These are phyloP conservation scores for Pseudomyrmex dendroicus DNA, from an alignment of 1,140 invertebrate genomes.

Conservation along the genomic window DNA sequence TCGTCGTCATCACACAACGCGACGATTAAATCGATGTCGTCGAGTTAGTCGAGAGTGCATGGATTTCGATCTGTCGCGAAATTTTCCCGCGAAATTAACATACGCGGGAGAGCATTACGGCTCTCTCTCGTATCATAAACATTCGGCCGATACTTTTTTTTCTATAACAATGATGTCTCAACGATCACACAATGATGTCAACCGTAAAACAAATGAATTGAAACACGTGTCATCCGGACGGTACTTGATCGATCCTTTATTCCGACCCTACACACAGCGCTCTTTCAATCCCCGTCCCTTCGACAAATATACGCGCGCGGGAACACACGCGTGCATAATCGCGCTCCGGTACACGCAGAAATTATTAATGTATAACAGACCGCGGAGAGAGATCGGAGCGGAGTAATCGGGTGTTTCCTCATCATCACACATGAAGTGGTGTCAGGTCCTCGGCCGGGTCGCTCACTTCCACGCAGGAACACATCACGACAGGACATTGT, in stretches of 20 bases:
- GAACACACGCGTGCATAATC: constrained; percentile 62
- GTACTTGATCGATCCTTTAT: constrained; percentile 25
- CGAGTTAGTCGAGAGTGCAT: background rate
- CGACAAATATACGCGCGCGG: constrained; percentile 56
- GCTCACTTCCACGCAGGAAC: constrained; percentile 75
- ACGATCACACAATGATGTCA: constrained; percentile 32
- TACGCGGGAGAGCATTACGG: background rate
- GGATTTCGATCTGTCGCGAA: constrained; percentile 19
- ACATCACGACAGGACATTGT: constrained; percentile 80
- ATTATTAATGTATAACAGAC: constrained; percentile 60
- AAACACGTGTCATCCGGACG: constrained; percentile 1
- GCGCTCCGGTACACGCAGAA: constrained; percentile 67
- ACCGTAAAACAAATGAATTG: constrained; percentile 6
- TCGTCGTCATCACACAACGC: background rate
- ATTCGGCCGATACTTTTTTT: background rate
- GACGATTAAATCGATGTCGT: constrained; percentile 21
- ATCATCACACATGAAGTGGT: constrained; percentile 80
- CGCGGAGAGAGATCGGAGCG: constrained; percentile 40
- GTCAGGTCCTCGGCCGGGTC: constrained; percentile 76
- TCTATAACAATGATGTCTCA: background rate
- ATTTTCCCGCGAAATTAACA: constrained; percentile 15
- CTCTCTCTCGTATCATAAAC: constrained; percentile 16
- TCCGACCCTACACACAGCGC: background rate
- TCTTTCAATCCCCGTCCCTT: constrained; percentile 38
- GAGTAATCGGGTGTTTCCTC: constrained; percentile 83